A percentile compares a stretch with the other conserved stretches of the same genome.
These are phyloP conservation scores for Tor tambroides DNA, from an alignment of 2,113 vertebrate genomes.

Conservation along the genomic window DNA sequence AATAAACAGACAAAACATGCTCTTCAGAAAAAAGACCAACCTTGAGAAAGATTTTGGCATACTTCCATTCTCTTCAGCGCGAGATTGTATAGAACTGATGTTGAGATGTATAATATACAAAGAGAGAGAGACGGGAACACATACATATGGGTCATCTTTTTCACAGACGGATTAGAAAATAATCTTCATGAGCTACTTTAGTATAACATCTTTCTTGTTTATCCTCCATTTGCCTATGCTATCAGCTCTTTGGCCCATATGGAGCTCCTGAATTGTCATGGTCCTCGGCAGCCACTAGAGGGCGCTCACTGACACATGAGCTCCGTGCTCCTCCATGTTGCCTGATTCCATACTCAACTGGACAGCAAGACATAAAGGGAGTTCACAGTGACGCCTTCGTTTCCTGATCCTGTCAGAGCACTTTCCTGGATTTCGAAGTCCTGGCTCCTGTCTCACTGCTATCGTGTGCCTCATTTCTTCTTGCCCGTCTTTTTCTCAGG, in stretches of 20 bases:
- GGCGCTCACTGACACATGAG: slow-evolving; percentile 47
- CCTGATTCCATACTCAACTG: slow-evolving; percentile 61
- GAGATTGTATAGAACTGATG: slow-evolving; percentile 63
- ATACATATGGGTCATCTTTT: slow-evolving; percentile 50
- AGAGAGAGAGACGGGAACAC: slow-evolving; percentile 68
- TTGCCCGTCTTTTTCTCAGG: slow-evolving; percentile 81
- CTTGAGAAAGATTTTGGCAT: slow-evolving; percentile 70
- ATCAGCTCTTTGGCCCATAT: slow-evolving; percentile 51
- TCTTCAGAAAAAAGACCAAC: slow-evolving; percentile 51
- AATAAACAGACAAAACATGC: slow-evolving; percentile 45
- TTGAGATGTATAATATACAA: slow-evolving; percentile 63
- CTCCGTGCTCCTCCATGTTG: background rate
- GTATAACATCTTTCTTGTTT: slow-evolving; percentile 65
- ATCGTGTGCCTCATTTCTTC: slow-evolving; percentile 78
- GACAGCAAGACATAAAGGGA: slow-evolving; percentile 59
- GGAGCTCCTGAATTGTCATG: slow-evolving; percentile 26
- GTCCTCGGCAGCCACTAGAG: slow-evolving; percentile 36
- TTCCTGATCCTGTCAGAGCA: slow-evolving; percentile 37
- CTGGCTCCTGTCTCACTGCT: slow-evolving; percentile 8
- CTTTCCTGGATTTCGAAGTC: slow-evolving; percentile 23
- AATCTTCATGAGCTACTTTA: slow-evolving; percentile 71
- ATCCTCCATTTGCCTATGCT: slow-evolving; percentile 59
- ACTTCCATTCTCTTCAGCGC: slow-evolving; percentile 66
- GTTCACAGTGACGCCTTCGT: slow-evolving; percentile 34
- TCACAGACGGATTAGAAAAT: slow-evolving; percentile 59